Conservation (phyloP, 2,888 invertebrate genomes). For the Perdita meconis region DNA sequence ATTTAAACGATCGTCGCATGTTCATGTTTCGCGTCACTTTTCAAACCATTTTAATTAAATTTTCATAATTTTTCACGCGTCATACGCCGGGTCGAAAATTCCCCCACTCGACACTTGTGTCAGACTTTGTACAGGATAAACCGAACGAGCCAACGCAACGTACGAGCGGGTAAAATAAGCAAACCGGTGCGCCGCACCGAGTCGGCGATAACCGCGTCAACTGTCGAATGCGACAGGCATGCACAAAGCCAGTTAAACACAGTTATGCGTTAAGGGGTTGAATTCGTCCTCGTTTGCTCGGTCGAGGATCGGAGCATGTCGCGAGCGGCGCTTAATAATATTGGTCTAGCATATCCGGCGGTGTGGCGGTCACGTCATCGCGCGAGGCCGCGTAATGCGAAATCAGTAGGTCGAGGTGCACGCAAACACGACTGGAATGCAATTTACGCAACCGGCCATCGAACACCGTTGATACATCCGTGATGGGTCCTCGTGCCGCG, state of each 20-base stretch:
- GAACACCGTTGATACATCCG: slow-evolving; percentile 36
- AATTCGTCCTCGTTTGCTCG: background rate
- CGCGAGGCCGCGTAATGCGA: slow-evolving; percentile 51
- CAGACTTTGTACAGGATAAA: background rate
- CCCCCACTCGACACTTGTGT: background rate
- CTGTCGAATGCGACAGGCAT: no score
- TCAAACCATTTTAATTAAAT: slow-evolving; percentile 20
- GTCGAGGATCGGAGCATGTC: background rate
- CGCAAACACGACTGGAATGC: slow-evolving; percentile 63
- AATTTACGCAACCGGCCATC: slow-evolving; percentile 54
- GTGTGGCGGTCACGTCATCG: slow-evolving; percentile 54
- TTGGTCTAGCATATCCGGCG: slow-evolving; percentile 29
- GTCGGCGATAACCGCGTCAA: no score
- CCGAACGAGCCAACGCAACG: background rate
- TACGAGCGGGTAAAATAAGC: background rate
- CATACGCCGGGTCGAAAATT: background rate
- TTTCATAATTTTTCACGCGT: slow-evolving; percentile 5
- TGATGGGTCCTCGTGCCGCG: slow-evolving; percentile 54
- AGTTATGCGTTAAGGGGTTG: background rate
- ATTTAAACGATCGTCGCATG: slow-evolving; percentile 20
- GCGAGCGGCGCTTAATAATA: slow-evolving; percentile 57
- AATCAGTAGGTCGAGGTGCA: slow-evolving; percentile 52
- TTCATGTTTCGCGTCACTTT: background rate
- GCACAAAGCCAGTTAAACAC: no score
- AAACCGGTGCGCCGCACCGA: no score